These are phyloP conservation scores for Centrocercus urophasianus DNA, from an alignment of 2,113 vertebrate species.

Conservation along the genomic window DNA sequence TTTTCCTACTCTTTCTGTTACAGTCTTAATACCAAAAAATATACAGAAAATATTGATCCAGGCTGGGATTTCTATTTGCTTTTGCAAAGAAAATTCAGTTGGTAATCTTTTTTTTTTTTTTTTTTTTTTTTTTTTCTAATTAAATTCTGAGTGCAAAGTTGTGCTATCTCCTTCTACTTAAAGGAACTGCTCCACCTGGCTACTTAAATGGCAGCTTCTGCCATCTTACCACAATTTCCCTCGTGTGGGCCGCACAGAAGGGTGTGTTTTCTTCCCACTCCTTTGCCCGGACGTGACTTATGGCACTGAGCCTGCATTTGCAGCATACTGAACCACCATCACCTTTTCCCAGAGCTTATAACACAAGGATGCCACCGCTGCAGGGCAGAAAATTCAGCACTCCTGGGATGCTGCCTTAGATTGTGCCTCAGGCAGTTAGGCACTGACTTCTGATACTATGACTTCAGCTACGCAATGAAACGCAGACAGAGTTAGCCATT, in stretches of 20 bases:
- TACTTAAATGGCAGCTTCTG: background rate
- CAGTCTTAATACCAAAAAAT: background rate
- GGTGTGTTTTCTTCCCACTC: background rate
- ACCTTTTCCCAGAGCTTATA: background rate
- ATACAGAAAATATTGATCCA: background rate
- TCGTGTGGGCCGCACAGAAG: background rate
- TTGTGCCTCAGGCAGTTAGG: background rate
- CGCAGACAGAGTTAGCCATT: background rate
- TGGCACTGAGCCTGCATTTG: background rate
- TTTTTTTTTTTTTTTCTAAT: background rate
- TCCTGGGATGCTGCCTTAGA: background rate
- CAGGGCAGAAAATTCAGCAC: background rate
- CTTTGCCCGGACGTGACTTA: background rate
- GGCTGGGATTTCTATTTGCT: background rate
- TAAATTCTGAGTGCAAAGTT: background rate
- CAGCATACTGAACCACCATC: background rate
- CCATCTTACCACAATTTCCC: background rate
- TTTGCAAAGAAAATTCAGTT: background rate
- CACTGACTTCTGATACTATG: background rate
- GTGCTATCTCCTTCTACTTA: background rate
- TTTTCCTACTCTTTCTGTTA: background rate
- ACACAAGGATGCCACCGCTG: background rate
- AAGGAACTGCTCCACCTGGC: background rate
- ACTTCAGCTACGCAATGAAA: background rate
- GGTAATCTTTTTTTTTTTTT: background rate